A percentile compares a stretch with the other conserved stretches of the same genome.
phyloP scores from a whole-genome alignment of 2,888 invertebrate genomes.

The Seira sanloemensis region DNA sequence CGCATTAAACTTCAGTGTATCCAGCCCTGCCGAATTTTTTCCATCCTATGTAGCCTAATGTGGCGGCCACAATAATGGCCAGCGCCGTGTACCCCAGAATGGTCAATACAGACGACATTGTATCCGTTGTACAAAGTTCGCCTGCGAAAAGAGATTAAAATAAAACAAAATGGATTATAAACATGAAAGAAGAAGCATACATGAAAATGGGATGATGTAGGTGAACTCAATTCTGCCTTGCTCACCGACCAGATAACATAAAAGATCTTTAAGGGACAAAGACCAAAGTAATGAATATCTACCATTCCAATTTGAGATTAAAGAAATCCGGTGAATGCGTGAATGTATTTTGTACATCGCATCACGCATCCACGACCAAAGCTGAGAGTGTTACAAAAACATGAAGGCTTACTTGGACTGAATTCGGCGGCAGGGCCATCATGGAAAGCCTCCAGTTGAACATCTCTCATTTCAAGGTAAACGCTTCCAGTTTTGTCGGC shows the following conservation, averaged over 20 bases:
- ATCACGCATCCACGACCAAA: too few relatives aligned
- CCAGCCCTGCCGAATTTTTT: conserved; percentile 44
- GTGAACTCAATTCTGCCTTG: too few relatives aligned
- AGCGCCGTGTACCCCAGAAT: conserved; percentile 39
- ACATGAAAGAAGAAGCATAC: too few relatives aligned
- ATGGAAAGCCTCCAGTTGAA: conserved; percentile 53
- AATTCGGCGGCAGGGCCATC: conserved; percentile 29
- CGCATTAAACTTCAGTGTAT: conserved; percentile 35
- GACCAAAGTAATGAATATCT: too few relatives aligned
- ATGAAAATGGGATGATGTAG: too few relatives aligned
- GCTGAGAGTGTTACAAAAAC: neutral
- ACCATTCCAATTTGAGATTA: too few relatives aligned
- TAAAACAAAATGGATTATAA: conserved; percentile 5
- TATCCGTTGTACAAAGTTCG: conserved; percentile 36
- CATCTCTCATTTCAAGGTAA: conserved; percentile 41
- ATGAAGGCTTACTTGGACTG: conserved; percentile 37
- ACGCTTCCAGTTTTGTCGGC: conserved; percentile 50
- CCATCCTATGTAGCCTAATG: conserved; percentile 37
- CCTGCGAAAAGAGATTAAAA: conserved; percentile 14
- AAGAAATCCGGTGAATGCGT: too few relatives aligned
- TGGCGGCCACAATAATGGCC: conserved; percentile 11
- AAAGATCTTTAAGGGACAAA: too few relatives aligned
- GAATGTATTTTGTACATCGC: too few relatives aligned
- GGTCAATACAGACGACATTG: conserved; percentile 36
- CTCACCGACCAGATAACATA: too few relatives aligned